Base-by-base conservation (phyloP, 2,888 invertebrate species). In the Himalopsyche japonica region DNA sequence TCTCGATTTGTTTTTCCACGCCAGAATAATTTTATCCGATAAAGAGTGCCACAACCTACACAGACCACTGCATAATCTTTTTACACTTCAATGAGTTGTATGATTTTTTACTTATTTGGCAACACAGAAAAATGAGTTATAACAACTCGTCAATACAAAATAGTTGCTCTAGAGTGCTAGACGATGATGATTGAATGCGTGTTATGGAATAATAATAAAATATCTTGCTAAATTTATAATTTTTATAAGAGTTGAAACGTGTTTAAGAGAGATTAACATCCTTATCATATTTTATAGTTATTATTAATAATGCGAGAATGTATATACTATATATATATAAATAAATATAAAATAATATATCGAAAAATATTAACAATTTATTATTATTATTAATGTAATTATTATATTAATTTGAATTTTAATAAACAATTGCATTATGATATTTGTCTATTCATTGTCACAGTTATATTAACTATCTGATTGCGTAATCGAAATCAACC, bases 351-450 rank as follows among this genome's bases (percentile, higher is more conserved):
- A 84, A 84, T 81, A 84, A 86, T 86, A 86, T 86, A 86, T 86
- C 86, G 81, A 82, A 83, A 86, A 86, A 83, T 84, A 85, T 86
- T 86, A 86, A 86, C 86, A 86, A 84, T 84, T 80, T 84, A 82
- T 82, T 84, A 84, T 84, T 81, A 86, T 84, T 86, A 86, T 84
- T 86, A 84, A 57, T 86, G 86, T 86, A 86, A 85, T 85, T 57
- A 57, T 57, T 57, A 57, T 57, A 57, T 57, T 84, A 86, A 84
- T 86, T 85, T 84, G 81, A 86, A 84, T 84, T 86, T 86, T 86
- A 86, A 86, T 86, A 86, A 86, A 86, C 82, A 81, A 86, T 84
- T 84, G 84, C 82, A 84, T 86, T 82, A 86, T 76, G 57, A 57
- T 20, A 57, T 57, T 57, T 57, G 57, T 57, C 43, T 43, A 43